These are phyloP conservation scores for Meganola albula DNA, from an alignment of 2,888 invertebrate genomes.

Conservation along the genomic window DNA sequence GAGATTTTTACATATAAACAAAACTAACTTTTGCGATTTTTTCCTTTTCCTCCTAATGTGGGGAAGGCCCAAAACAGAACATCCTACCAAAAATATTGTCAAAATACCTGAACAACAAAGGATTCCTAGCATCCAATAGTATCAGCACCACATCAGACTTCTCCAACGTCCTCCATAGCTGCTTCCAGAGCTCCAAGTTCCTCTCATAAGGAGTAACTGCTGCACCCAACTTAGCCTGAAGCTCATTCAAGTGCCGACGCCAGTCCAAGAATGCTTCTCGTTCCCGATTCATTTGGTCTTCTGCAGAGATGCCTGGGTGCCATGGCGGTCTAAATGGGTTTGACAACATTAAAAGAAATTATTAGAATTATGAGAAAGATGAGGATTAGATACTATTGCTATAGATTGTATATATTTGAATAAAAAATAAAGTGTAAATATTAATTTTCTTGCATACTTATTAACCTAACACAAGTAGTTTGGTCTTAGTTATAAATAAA, in stretches of 20 bases:
- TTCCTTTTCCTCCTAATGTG: no score
- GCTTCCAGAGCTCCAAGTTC: slow-evolving; percentile 98
- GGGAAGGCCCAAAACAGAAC: no score
- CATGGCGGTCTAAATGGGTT: slow-evolving; percentile 90
- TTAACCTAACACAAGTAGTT: no score
- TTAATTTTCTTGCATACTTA: no score
- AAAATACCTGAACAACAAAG: slow-evolving; percentile 84
- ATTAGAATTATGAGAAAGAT: not conserved
- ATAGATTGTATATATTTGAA: no score
- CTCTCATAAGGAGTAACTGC: slow-evolving; percentile 97
- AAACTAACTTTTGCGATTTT: no score
- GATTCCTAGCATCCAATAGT: slow-evolving; percentile 98
- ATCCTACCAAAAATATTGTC: no score
- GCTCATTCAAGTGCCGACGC: slow-evolving; percentile 87
- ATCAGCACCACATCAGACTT: slow-evolving; percentile 95
- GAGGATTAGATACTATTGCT: no score
- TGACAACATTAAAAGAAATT: no score
- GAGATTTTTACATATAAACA: no score
- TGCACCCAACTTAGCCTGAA: slow-evolving; percentile 87
- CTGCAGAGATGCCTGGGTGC: slow-evolving; percentile 84
- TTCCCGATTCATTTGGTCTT: slow-evolving; percentile 89
- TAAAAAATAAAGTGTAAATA: no score
- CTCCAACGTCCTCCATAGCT: slow-evolving; percentile 99
- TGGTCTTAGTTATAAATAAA: no score
- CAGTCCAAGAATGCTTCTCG: slow-evolving; percentile 92